These are phyloP conservation scores for Lepetodrilus schrolli DNA, from an alignment of 2,888 invertebrate species.

Conservation along the genomic window DNA sequence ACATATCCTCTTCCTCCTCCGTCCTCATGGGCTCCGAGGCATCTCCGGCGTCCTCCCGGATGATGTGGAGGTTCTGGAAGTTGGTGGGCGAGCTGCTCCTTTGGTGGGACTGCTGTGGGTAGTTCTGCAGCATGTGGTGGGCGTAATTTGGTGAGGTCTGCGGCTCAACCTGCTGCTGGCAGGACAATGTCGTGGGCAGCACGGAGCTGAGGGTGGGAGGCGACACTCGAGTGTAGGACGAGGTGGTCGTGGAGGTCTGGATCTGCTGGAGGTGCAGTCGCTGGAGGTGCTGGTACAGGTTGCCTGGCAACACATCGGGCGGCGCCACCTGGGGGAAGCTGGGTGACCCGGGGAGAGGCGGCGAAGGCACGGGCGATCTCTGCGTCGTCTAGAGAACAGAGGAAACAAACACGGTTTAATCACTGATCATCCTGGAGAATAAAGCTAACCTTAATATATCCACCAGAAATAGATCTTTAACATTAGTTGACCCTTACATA, in stretches of 20 bases:
- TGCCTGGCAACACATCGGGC: slow-evolving; percentile 65
- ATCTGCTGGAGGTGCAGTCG: slow-evolving; percentile 74
- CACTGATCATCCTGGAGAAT: no score
- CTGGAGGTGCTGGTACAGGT: slow-evolving; percentile 76
- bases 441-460: no score
- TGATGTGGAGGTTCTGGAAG: slow-evolving; percentile 74
- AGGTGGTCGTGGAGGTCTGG: slow-evolving; percentile 31
- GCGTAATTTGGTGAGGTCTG: no score
- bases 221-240: not conserved
- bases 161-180: slow-evolving; percentile 24
- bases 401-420: no score
- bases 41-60: slow-evolving; percentile 72
- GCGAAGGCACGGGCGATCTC: slow-evolving; percentile 62
- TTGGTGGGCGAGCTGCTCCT: slow-evolving; percentile 71
- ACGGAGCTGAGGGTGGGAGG: slow-evolving; percentile 29
- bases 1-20: slow-evolving; percentile 45
- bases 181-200: not conserved
- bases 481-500: no score
- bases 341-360: slow-evolving; percentile 61
- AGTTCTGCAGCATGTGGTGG: slow-evolving; percentile 49
- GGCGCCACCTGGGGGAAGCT: slow-evolving; percentile 52
- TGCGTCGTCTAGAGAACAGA: slow-evolving; percentile 34
- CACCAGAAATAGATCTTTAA: no score
- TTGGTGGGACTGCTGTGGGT: slow-evolving; percentile 56
- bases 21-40: slow-evolving; percentile 29